phyloP scores from a whole-genome alignment of 2,113 vertebrate species.

The Cyprinodon variegatus region DNA sequence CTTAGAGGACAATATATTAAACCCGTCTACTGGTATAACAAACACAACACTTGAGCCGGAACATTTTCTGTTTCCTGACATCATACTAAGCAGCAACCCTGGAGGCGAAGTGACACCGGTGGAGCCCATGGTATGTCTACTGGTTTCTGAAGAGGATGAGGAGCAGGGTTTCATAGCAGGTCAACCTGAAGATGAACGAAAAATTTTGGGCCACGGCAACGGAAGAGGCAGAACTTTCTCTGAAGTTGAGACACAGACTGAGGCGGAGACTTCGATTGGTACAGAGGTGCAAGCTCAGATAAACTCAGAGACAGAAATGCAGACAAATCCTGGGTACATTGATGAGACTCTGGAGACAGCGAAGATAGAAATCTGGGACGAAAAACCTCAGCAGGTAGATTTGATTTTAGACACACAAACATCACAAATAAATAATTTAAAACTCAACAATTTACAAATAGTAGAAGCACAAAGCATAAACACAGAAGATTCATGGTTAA shows the following conservation, averaged over 20 bases:
- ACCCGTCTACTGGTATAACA: constrained; percentile 30
- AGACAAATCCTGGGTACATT: constrained; percentile 16
- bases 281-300: constrained; percentile 58
- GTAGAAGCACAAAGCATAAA: neutral
- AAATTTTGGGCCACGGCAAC: neutral
- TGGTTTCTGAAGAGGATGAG: constrained; percentile 70
- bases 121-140: constrained; percentile 74
- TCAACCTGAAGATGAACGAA: constrained; percentile 15
- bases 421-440: neutral
- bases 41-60: constrained; percentile 63
- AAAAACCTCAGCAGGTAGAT: neutral
- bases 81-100: constrained; percentile 77
- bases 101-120: constrained; percentile 60
- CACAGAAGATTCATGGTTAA: neutral
- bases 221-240: constrained; percentile 12
- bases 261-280: constrained; percentile 44
- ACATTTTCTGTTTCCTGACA: constrained; percentile 78
- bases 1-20: constrained; percentile 46
- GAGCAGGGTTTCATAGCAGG: neutral
- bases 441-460: neutral
- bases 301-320: constrained; percentile 36
- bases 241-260: constrained; percentile 68
- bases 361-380: neutral
- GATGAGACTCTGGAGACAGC: constrained; percentile 7
- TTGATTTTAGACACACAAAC: constrained; percentile 12